phyloP scores from a whole-genome alignment of 2,888 invertebrate genomes.

The Lumbricus terrestris region DNA sequence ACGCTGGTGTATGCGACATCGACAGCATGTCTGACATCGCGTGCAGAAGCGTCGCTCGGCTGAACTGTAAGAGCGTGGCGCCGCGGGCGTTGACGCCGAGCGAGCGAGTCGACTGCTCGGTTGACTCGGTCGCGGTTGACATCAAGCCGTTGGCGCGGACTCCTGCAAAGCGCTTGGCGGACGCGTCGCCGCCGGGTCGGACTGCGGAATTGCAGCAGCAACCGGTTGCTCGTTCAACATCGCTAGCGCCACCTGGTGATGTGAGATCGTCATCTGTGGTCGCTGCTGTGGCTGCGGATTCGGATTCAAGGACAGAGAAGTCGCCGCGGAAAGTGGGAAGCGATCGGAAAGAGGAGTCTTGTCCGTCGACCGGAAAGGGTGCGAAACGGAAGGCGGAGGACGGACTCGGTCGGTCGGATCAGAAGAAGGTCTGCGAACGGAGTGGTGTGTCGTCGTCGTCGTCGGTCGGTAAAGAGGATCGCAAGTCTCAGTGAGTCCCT shows the following conservation, averaged over 20 bases:
- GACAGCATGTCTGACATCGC: background rate
- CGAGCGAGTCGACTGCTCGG: background rate
- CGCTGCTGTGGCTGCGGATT: background rate
- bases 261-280: background rate
- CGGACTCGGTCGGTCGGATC: background rate
- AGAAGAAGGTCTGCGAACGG: background rate
- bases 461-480: constrained; percentile 5
- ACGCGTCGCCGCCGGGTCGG: background rate
- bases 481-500: background rate
- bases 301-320: background rate
- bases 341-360: background rate
- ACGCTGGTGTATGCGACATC: background rate
- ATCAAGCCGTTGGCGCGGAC: background rate
- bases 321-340: background rate
- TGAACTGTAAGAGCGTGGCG: background rate
- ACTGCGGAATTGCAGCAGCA: background rate
- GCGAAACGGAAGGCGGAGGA: background rate
- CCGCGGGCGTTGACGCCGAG: background rate
- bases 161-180: background rate
- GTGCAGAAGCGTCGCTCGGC: background rate
- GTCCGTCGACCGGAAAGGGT: background rate
- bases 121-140: background rate
- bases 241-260: background rate
- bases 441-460: too few species aligned
- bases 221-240: background rate